These are phyloP conservation scores for Scomber scombrus DNA, from an alignment of 2,113 vertebrate genomes.

Conservation along the genomic window DNA sequence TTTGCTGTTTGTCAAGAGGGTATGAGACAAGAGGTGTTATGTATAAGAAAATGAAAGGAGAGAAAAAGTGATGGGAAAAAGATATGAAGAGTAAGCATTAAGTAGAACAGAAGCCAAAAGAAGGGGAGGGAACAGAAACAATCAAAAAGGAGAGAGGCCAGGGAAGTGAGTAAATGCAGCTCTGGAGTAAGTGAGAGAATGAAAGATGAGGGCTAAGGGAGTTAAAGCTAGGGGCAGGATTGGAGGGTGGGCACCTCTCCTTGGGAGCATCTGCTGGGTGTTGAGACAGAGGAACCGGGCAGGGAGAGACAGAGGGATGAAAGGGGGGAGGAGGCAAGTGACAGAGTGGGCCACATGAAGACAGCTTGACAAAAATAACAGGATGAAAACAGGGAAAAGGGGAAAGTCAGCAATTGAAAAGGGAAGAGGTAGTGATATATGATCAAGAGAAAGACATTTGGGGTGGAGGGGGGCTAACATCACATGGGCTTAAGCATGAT, in stretches of 20 bases:
- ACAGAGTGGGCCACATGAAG: conserved; percentile 32
- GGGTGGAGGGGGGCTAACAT: conserved; percentile 31
- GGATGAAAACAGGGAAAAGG: conserved; percentile 13
- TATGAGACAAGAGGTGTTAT: not conserved
- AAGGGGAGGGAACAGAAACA: not conserved
- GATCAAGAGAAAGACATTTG: conserved; percentile 12
- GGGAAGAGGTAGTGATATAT: conserved; percentile 1
- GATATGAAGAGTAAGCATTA: not conserved
- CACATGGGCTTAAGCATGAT: conserved; percentile 77
- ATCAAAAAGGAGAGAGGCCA: not conserved
- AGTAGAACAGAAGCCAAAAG: conserved; percentile 1
- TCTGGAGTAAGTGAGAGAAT: conserved; percentile 13
- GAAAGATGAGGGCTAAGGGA: conserved; percentile 7
- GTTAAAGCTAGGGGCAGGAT: conserved; percentile 15
- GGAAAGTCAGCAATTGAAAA: conserved; percentile 18
- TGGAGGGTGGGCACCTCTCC: conserved; percentile 31
- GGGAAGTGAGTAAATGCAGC: not conserved
- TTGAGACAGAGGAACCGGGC: conserved; percentile 29
- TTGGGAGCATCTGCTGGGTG: conserved; percentile 60
- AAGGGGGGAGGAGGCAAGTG: conserved; percentile 47
- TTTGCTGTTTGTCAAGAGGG: conserved; percentile 39
- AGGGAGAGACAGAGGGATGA: conserved; percentile 31
- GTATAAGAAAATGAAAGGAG: not conserved
- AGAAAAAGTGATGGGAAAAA: conserved; percentile 7
- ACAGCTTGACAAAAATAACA: conserved; percentile 18